Conservation (phyloP, 1,140 invertebrate species). For the Metopolophium dirhodum region DNA sequence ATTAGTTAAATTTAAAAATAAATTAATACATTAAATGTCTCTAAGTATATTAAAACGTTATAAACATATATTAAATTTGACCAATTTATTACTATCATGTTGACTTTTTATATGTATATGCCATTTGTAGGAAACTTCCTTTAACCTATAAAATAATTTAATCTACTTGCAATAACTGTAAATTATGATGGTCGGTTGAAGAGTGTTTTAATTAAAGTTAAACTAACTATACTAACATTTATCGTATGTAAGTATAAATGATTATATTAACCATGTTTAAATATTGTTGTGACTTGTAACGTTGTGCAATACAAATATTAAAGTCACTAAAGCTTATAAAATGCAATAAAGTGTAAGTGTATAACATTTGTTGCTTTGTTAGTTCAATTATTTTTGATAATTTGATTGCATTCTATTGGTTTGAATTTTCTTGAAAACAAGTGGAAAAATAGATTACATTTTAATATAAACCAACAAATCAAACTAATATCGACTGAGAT, state of each 20-base stretch:
- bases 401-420: background rate
- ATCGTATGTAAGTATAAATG: background rate
- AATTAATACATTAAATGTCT: background rate
- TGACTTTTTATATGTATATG: background rate
- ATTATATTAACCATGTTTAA: background rate
- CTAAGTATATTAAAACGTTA: background rate
- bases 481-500: background rate
- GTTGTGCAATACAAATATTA: background rate
- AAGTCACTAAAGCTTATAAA: background rate
- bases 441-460: background rate
- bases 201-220: background rate
- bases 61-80: background rate
- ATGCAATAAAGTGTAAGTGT: background rate
- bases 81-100: background rate
- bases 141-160: background rate
- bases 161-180: background rate
- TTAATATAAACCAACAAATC: background rate
- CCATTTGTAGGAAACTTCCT: background rate
- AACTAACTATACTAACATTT: background rate
- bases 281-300: background rate
- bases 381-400: background rate
- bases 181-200: background rate
- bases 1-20: background rate
- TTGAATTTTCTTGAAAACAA: background rate
- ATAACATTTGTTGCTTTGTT: background rate